Base-by-base conservation (phyloP, 2,797 vertebrate species). In the Rachycentron canadum region DNA sequence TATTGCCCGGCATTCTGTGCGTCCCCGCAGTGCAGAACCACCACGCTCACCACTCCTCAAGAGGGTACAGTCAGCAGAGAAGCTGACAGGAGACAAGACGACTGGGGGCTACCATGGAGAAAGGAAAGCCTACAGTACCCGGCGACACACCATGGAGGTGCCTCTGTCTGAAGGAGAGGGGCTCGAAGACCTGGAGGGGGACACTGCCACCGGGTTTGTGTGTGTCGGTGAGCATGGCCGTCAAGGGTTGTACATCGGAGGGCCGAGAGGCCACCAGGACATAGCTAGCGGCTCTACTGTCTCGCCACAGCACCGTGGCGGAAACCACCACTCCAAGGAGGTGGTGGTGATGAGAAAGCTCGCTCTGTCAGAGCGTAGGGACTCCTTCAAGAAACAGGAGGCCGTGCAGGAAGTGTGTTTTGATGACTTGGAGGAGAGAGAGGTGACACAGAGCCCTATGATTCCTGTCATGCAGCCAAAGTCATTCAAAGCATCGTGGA, bases 371-470 rank as follows among this genome's bases (percentile, higher is more conserved):
- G 97, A 98, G 85, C 95, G 97, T 45, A 91, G 97, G 53, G 97
- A 98, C 91, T 98, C 97, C 52, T 98, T 98, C 92, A 97, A 97
- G 91, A 98, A 98, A 78, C 97, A 98, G 69, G 96, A 97, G 79
- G 97, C 97, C 0, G 97, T 98, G 40, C 97, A 97, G 85, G 97
- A 98, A 88, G 96, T 98, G 75, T 97, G 96, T 78, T 96, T 97
- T 0, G 97, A 98, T 0, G 96, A 97, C 59, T 81, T 91, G 0
- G 96, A 96, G 11, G 92, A 92, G 76, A 86, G 70, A 34, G 93
- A 93, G 30, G 74, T 57, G 1, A 62, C 72, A 0, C 77, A 41
- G 3, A 90, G 82, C 60, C 73, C 89, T 2, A 63, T 68, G 0
- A 43, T 57, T n/a, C 78, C 88, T 0, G 67, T 68, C 81, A 83